These are phyloP conservation scores for Ciconia stormi DNA, from an alignment of 2,113 vertebrate genomes.

Conservation along the genomic window DNA sequence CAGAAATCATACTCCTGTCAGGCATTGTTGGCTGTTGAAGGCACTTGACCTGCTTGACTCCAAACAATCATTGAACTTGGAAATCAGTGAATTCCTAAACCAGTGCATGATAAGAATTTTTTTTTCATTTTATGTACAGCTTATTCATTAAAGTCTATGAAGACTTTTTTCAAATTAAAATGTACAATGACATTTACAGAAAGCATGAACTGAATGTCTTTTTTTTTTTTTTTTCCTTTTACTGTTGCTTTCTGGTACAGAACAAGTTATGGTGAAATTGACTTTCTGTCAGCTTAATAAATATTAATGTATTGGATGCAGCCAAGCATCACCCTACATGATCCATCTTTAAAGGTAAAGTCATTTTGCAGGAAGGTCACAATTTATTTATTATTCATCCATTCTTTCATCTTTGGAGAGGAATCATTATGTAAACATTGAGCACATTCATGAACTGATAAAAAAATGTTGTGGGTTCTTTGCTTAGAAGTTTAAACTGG, in stretches of 20 bases:
- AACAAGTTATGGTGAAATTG: conserved; percentile 67
- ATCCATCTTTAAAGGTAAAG: conserved; percentile 70
- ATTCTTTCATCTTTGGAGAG: conserved; percentile 56
- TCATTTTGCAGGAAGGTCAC: conserved; percentile 54
- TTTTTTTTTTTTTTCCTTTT: not conserved
- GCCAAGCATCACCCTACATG: conserved; percentile 40
- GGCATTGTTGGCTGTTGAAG: not conserved
- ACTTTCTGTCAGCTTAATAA: conserved; percentile 76
- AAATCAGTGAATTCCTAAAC: not conserved
- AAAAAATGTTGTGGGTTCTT: not conserved
- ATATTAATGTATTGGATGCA: conserved; percentile 74
- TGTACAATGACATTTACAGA: not conserved
- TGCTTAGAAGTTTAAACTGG: not conserved
- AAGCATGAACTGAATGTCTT: not conserved
- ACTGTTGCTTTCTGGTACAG: conserved; percentile 56
- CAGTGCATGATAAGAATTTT: not conserved
- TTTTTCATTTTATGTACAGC: not conserved
- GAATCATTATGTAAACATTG: conserved; percentile 59
- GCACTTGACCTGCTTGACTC: not conserved
- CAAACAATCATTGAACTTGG: not conserved
- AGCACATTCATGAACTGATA: conserved; percentile 29
- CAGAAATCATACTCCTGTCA: not conserved
- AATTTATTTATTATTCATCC: conserved; percentile 66
- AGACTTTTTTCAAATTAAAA: conserved; percentile 1
- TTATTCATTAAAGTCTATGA: conserved; percentile 24